Percentiles rank a stretch among this genome's conserved stretches.
phyloP scores from a whole-genome alignment of 2,888 invertebrate species.

The Taenaris catops region DNA sequence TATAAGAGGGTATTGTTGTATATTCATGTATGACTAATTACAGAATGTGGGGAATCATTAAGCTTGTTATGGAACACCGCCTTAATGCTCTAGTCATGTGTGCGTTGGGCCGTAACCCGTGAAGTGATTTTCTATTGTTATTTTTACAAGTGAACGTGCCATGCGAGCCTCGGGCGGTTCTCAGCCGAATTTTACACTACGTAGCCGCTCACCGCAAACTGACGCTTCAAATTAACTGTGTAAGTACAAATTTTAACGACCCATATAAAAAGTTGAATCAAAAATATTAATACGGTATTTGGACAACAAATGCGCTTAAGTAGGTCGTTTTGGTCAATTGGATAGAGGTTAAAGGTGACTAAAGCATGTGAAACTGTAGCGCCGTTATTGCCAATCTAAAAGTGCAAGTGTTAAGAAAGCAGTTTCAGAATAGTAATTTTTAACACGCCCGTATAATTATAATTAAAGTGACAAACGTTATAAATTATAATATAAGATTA shows the following conservation, averaged over 20 bases:
- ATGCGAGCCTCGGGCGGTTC: slow-evolving; percentile 50
- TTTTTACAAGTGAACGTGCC: slow-evolving; percentile 40
- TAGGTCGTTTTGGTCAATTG: too few species aligned
- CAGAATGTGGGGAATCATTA: background rate
- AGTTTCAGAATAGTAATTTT: too few species aligned
- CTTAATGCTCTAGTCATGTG: slow-evolving; percentile 9
- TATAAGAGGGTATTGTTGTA: too few species aligned
- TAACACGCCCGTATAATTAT: too few species aligned
- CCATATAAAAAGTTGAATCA: slow-evolving; percentile 2
- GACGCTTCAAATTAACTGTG: slow-evolving; percentile 38
- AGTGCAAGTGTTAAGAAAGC: too few species aligned
- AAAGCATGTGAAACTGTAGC: too few species aligned
- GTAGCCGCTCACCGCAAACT: slow-evolving; percentile 39
- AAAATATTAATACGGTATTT: slow-evolving; percentile 7
- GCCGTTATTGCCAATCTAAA: too few species aligned
- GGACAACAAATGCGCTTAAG: too few species aligned
- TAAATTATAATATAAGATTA: too few species aligned
- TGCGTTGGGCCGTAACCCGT: slow-evolving; percentile 25
- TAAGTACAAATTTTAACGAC: slow-evolving; percentile 27
- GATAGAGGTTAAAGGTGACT: too few species aligned
- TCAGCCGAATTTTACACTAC: slow-evolving; percentile 49
- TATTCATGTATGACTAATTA: too few species aligned
- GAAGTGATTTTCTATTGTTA: slow-evolving; percentile 41
- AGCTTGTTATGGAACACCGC: background rate
- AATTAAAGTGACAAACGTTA: too few species aligned